Base-by-base conservation (phyloP, 2,797 vertebrate species). In the Ammospiza maritima region DNA sequence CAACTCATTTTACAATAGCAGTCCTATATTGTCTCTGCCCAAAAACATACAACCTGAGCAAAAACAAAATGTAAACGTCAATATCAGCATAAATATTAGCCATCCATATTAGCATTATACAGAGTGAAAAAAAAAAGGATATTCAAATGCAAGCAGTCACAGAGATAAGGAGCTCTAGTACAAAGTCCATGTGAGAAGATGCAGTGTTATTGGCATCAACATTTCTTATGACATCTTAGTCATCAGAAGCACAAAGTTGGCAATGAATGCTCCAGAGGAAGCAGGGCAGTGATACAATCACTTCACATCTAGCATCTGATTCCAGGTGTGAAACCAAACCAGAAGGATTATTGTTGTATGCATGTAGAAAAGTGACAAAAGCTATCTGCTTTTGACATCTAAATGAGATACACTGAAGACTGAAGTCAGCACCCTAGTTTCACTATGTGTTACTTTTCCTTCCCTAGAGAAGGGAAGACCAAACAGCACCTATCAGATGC, bases 321-420 rank as follows among this genome's bases (percentile, higher is more conserved):
- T 93, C 65, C 71, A 65, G 26, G 57, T 73, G 38, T 40, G 60
- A 86, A 91, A 47, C 12, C 25, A 82, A 89, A 94, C 13, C 54
- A 78, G n/a, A 51, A 65, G 34, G 42, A 71, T 74, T 94, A 48
- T 91, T 61, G 88, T 74, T 80, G 16, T 72, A 62, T 5, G 1
- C 9, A 9, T 16, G 27, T 40, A 70, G 61, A 53, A 88, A 60
- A 67, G 45, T 29, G 57, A 71, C 60, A 76, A 89, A 90, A 82
- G 18, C 20, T 77, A 10, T 65, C 62, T 47, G n/a, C 36, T 85
- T 93, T 71, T 89, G 50, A 50, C 57, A 53, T 57, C 54, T 74
- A 62, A 45, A 47, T 77, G 51, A 91, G 47, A 73, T 27, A 73
- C 30, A 66, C 36, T 65, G 29, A 82, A 67, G n/a, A 66, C 36